Evolutionary conservation across 2,888 invertebrate genomes (phyloP), one percentile per base, ranked within the genome.

Genomic region (Ophioninae sp.): DNA sequence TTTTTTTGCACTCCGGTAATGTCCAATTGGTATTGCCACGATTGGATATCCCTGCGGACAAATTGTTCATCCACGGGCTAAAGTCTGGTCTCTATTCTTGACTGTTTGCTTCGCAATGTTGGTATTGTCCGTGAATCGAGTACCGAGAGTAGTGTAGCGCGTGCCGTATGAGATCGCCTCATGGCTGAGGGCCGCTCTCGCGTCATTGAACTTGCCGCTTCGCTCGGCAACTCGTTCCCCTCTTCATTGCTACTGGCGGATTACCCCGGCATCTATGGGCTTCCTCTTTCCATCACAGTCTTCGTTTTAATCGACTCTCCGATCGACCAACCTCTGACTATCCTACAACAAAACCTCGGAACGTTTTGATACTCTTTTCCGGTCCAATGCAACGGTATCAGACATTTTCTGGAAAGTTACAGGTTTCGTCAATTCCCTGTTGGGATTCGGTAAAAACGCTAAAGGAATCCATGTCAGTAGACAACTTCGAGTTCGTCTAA

Each of bases 171-270:
- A 72, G 81, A 83, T 78, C 20, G 67, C 56, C 68, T 72, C 44
- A 20, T 17, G 17, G 50, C 39, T 30, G 23, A 13, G 50, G 64
- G 64, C 37, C 21, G 65, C 83, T 65, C 68, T 69, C 79, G 84
- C 85, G 85, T 85, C 86, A 85, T 84, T 86, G 87, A 87, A 87
- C 80, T 80, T 84, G 78, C 72, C 82, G 62, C 74, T 72, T 80
- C 72, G 75, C 72, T 69, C 79, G 76, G 67, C 61, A 81, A 76
- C 78, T 76, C 59, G 81, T 84, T 78, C 75, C 79, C 70, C 75
- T 81, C 81, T 75, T 78, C 70, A 65, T 65, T 30, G 59, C 75
- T 69, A 76, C 70, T 17, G 65, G 37, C 50, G 70, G 65, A 44
- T 62, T 37, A n/a, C 39, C 69, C 70, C 23, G 30, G 37, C 57